phyloP scores from a whole-genome alignment of 2,888 invertebrate genomes.

The Microctonus brassicae region DNA sequence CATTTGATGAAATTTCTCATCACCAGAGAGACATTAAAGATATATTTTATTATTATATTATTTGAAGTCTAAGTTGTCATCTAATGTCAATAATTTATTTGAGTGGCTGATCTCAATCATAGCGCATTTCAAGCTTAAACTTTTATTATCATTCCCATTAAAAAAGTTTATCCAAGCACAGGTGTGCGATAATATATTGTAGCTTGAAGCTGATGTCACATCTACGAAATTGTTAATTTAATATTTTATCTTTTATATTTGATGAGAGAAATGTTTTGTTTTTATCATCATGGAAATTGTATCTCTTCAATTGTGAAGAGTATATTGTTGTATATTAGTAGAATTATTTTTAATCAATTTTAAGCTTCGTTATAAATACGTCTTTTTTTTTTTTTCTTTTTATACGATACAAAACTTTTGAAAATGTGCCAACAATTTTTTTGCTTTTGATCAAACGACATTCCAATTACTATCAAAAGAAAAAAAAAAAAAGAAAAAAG shows the following conservation, averaged over 20 bases:
- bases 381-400: background rate
- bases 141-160: slow-evolving; percentile 28
- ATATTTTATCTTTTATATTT: slow-evolving; percentile 5
- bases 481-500: too few relatives aligned
- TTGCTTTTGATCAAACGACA: background rate
- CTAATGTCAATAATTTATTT: background rate
- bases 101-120: background rate
- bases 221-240: slow-evolving; percentile 14
- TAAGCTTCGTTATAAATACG: background rate
- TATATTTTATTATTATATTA: background rate
- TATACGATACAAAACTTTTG: background rate
- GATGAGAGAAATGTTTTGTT: slow-evolving; percentile 4
- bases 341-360: background rate
- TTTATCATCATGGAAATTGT: background rate
- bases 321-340: background rate
- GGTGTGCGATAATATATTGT: background rate
- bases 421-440: background rate
- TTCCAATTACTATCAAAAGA: background rate
- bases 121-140: slow-evolving; percentile 9
- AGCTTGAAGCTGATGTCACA: slow-evolving; percentile 5
- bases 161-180: slow-evolving; percentile 22
- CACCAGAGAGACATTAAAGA: background rate
- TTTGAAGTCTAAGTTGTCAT: background rate
- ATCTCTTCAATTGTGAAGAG: background rate
- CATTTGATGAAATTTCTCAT: background rate